Evolutionary conservation across 2,888 invertebrate genomes (phyloP).

Genomic region (Syrista parreyssii): DNA sequence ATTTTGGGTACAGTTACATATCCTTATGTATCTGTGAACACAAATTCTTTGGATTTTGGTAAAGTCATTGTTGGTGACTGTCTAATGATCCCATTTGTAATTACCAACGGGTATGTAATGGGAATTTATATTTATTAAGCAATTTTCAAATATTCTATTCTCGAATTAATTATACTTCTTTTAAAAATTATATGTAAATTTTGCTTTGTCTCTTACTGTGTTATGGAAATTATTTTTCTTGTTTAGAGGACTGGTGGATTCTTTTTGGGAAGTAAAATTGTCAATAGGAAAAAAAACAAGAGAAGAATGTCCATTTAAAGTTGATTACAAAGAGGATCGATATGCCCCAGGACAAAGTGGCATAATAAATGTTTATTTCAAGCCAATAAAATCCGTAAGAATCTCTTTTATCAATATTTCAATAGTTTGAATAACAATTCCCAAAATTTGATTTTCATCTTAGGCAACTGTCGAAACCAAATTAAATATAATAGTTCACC

Average conservation of each 20-base stretch:
- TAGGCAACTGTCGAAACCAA: constrained; percentile 42
- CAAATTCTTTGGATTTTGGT: constrained; percentile 69
- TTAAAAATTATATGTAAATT: constrained; percentile 8
- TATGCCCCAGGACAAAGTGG: constrained; percentile 68
- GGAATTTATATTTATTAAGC: constrained; percentile 9
- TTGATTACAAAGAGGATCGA: constrained; percentile 57
- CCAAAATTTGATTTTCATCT: neutral
- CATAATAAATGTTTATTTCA: constrained; percentile 70
- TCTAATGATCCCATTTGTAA: constrained; percentile 67
- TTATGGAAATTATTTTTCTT: constrained; percentile 25
- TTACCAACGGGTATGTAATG: constrained; percentile 69
- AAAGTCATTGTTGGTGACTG: constrained; percentile 73
- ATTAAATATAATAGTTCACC: constrained; percentile 65
- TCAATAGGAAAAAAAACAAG: constrained; percentile 27
- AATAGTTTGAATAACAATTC: neutral
- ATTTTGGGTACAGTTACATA: constrained; percentile 71
- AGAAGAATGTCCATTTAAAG: constrained; percentile 38
- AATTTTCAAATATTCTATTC: neutral
- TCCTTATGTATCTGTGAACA: constrained; percentile 68
- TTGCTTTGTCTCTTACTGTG: too few species aligned
- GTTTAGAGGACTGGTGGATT: constrained; percentile 70
- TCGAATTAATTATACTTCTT: too few species aligned
- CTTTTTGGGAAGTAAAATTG: constrained; percentile 68
- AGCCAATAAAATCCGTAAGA: constrained; percentile 67
- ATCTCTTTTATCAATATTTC: neutral